Percentiles rank a stretch among this genome's conserved stretches.
Conservation (phyloP, 2,797 vertebrate species). For the Neostethus bicornis region DNA sequence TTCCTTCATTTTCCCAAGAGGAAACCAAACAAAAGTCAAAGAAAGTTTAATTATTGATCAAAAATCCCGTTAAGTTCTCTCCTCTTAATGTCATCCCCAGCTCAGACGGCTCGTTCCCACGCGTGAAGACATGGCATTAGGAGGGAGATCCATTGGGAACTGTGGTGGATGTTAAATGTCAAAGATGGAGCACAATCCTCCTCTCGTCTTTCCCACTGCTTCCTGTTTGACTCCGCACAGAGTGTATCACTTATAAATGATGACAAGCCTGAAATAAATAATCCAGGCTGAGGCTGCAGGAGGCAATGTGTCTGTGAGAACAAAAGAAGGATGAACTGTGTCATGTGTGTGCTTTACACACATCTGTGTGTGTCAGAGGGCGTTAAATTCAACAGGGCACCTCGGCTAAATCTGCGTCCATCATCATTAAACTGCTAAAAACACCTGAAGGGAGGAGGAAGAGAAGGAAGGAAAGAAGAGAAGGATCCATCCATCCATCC, state of each 20-base stretch:
- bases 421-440: constrained; percentile 40
- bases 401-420: constrained; percentile 46
- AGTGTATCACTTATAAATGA: constrained; percentile 62
- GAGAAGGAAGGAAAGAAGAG: constrained; percentile 3
- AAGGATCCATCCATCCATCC: constrained; percentile 9
- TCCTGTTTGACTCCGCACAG: constrained; percentile 36
- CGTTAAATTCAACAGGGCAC: constrained; percentile 29
- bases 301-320: constrained; percentile 4
- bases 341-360: constrained; percentile 1
- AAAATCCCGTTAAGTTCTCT: not conserved
- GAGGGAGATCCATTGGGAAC: not conserved
- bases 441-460: constrained; percentile 14
- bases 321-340: constrained; percentile 5
- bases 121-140: not conserved
- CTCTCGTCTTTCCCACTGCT: constrained; percentile 13
- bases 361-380: constrained; percentile 24
- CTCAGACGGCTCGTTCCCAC: constrained; percentile 8
- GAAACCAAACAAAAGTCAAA: not conserved
- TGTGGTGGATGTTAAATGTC: not conserved
- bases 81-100: not conserved
- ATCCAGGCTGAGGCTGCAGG: constrained; percentile 42
- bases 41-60: constrained; percentile 29
- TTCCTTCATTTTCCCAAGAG: not conserved
- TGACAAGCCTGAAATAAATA: constrained; percentile 59
- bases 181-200: constrained; percentile 33